These are phyloP conservation scores for Rhimphoctona megacephalus DNA, from an alignment of 2,888 invertebrate species.

Conservation along the genomic window DNA sequence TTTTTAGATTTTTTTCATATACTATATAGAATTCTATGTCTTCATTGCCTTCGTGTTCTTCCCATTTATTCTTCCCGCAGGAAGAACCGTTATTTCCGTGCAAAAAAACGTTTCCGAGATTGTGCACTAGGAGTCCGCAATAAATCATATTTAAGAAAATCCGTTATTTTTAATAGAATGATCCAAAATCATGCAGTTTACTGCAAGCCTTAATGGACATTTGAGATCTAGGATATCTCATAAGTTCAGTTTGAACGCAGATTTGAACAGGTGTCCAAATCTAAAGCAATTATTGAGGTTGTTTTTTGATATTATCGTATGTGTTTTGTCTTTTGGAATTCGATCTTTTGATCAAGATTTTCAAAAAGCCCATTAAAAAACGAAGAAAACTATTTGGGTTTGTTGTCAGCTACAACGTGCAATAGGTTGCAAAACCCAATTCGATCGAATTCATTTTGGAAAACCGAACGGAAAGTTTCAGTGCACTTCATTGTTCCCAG, in stretches of 20 bases:
- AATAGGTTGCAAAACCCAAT: too few species aligned
- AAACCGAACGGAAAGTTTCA: too few species aligned
- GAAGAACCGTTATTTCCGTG: neutral
- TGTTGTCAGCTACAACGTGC: too few species aligned
- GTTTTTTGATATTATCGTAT: too few species aligned
- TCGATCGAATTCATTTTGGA: too few species aligned
- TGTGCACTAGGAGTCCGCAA: neutral
- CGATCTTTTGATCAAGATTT: too few species aligned
- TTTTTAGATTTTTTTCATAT: slow-evolving; percentile 43
- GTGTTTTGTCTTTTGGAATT: too few species aligned
- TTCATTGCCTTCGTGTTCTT: neutral
- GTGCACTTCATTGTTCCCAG: too few species aligned
- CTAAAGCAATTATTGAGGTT: too few species aligned
- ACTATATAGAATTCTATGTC: neutral
- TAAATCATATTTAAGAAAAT: neutral
- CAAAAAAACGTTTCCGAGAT: neutral
- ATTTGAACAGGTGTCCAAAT: neutral
- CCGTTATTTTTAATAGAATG: neutral
- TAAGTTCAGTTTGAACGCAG: neutral
- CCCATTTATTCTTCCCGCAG: neutral
- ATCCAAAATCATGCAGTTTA: neutral
- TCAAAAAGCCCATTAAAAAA: too few species aligned
- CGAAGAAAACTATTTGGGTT: too few species aligned
- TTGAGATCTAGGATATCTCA: neutral
- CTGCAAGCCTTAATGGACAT: neutral